A percentile compares a stretch with the other conserved stretches of the same genome.
Conservation (phyloP, 1,140 invertebrate species). For the Chironomus striatipennis region DNA sequence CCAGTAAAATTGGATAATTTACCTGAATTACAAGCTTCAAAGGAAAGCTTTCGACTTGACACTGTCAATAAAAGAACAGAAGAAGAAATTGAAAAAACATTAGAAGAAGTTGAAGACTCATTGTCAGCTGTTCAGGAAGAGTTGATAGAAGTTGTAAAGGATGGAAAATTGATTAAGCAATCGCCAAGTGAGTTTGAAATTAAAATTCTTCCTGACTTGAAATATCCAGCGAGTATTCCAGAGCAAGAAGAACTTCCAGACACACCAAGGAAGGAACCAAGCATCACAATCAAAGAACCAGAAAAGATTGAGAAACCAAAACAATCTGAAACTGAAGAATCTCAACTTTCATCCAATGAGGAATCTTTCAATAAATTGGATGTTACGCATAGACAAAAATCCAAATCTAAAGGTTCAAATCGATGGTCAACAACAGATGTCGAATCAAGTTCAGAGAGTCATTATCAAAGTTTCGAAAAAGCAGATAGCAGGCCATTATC, state of each 20-base stretch:
- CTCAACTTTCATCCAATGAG: constrained; percentile 32
- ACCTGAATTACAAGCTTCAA: background rate
- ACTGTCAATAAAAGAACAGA: background rate
- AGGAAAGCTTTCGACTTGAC: background rate
- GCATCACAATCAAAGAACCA: constrained; percentile 32
- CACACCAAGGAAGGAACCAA: constrained; percentile 32
- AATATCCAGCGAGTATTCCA: constrained; percentile 24
- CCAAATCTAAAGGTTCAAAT: constrained; percentile 47
- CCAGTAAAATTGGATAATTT: background rate
- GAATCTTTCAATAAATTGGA: constrained; percentile 41
- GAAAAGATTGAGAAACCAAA: constrained; percentile 30
- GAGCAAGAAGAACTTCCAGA: constrained; percentile 32
- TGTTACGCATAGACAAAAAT: constrained; percentile 45
- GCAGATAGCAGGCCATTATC: constrained; percentile 74
- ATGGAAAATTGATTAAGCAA: constrained; percentile 48
- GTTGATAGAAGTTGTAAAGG: constrained; percentile 44
- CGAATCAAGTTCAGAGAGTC: constrained; percentile 83
- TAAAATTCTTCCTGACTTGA: constrained; percentile 38
- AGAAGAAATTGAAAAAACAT: constrained; percentile 46
- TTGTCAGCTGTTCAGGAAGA: constrained; percentile 54
- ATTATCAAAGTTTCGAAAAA: constrained; percentile 80
- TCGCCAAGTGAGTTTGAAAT: constrained; percentile 66
- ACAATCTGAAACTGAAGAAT: constrained; percentile 30
- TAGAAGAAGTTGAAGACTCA: constrained; percentile 60
- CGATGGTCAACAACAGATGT: constrained; percentile 56